Evolutionary conservation across 2,797 vertebrate genomes (phyloP), one percentile per base, ranked within the genome.

Genomic region (Aldrovandia affinis): DNA sequence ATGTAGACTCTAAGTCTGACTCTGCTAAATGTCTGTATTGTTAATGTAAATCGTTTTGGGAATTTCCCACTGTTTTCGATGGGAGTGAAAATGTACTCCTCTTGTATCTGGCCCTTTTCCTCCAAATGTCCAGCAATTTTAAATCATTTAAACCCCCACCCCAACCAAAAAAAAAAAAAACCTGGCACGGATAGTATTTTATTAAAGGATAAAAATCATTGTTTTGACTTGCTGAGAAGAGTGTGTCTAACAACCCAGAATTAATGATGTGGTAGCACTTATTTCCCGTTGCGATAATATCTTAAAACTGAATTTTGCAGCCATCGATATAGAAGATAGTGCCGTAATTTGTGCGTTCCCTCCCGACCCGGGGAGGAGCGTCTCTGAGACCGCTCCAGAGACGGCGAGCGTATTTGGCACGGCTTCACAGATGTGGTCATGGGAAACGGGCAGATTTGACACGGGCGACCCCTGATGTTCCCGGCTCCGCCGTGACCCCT

Each of bases 391-490:
- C 15, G 2, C 15, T 30, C 7, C 12, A 28, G n/a, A n/a, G 5
- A 28, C 5, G 59, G 36, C 30, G 0, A 9, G 30, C 15, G 14
- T 44, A 25, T 22, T 75, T 75, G 70, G 70, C 22, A 2, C 15
- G 65, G 70, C 18, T 75, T 75, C 42, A n/a, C 70, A 12, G 39
- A 47, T 75, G 36, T 25, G 39, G 39, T 75, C 39, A 75, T 75
- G 70, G 70, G 70, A 47, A 75, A 75, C 70, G 10, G 39, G 39
- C 6, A 20, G 70, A 75, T 75, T 44, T 75, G 70, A 75, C 70
- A 25, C 70, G 6, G n/a, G 22, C 42, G 68, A 73, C 68, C 68
- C 63, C 68, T 42, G 15, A 20, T 73, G 39, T 73, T 73, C 18
- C 36, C 18, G 36, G 36, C 20, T 14, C 4, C 14, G 65, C 5